A percentile compares a stretch with the other conserved stretches of the same genome.
Evolutionary conservation across 2,888 invertebrate species (phyloP).

Genomic region (Harmothoe impar): DNA sequence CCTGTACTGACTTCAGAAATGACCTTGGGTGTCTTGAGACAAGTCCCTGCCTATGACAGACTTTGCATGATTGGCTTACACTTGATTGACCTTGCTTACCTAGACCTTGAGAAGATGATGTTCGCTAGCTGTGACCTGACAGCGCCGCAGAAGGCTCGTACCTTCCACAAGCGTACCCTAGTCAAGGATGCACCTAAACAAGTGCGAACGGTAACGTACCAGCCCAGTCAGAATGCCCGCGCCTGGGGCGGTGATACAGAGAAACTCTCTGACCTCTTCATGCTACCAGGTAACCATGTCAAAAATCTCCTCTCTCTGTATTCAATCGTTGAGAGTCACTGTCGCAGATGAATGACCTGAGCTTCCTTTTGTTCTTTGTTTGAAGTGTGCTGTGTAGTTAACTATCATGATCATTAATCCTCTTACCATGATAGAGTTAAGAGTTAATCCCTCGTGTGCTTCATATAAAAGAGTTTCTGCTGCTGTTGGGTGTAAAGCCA

Average conservation of each 20-base stretch:
- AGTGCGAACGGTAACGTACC: slow-evolving; percentile 64
- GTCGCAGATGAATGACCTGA: neutral
- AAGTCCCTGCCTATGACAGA: too few species aligned
- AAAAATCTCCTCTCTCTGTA: neutral
- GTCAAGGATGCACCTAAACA: slow-evolving; percentile 74
- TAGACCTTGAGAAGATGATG: slow-evolving; percentile 80
- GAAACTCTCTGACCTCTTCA: slow-evolving; percentile 68
- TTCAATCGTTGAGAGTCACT: neutral
- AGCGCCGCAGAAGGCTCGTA: slow-evolving; percentile 78
- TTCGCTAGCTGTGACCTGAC: slow-evolving; percentile 80
- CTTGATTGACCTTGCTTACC: neutral
- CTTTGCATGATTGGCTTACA: neutral
- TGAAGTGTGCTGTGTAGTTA: too few species aligned
- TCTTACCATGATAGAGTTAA: too few species aligned
- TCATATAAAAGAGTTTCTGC: too few species aligned
- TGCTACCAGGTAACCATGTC: slow-evolving; percentile 64
- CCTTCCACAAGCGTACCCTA: slow-evolving; percentile 76
- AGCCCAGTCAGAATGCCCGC: slow-evolving; percentile 67
- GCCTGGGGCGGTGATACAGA: slow-evolving; percentile 66
- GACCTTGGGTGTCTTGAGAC: too few species aligned
- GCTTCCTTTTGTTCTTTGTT: too few species aligned
- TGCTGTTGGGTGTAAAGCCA: too few species aligned
- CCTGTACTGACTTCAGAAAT: too few species aligned
- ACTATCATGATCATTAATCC: too few species aligned
- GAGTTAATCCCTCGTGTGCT: too few species aligned